phyloP scores from a whole-genome alignment of 35 echinoderm and acorn worm species.

The Anneissia japonica region DNA sequence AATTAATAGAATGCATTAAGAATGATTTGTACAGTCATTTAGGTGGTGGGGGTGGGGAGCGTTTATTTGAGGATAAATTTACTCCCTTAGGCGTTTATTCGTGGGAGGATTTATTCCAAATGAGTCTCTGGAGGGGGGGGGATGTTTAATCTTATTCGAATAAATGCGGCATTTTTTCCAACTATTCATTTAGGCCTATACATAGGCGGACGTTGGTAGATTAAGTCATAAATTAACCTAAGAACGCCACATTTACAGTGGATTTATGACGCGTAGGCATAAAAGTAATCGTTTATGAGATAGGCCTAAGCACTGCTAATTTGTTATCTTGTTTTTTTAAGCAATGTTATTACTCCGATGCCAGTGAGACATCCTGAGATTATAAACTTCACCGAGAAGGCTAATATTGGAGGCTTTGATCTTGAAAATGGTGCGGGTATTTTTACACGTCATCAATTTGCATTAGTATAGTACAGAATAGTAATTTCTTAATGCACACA shows the following conservation, averaged over 20 bases:
- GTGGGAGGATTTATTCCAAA: no score
- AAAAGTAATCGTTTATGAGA: neutral
- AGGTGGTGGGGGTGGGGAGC: no score
- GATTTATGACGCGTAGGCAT: neutral
- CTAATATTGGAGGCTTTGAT: constrained; percentile 17
- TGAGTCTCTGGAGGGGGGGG: no score
- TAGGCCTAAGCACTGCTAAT: neutral
- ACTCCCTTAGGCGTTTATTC: no score
- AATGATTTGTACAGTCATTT: no score
- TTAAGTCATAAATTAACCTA: neutral
- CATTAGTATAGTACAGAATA: no score
- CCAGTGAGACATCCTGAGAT: constrained; percentile 80
- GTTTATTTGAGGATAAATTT: no score
- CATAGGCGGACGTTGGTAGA: no score
- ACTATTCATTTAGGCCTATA: neutral
- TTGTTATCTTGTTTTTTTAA: constrained; percentile 15
- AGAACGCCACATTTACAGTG: neutral
- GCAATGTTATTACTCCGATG: constrained; percentile 65
- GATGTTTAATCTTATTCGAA: neutral
- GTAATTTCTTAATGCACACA: no score
- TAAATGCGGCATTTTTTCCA: neutral
- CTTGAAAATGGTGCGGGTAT: neutral
- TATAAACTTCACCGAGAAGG: constrained; percentile 63
- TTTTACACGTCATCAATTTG: no score
- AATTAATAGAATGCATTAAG: no score